phyloP scores from a whole-genome alignment of 2,888 invertebrate species.

The Achlya flavicornis region DNA sequence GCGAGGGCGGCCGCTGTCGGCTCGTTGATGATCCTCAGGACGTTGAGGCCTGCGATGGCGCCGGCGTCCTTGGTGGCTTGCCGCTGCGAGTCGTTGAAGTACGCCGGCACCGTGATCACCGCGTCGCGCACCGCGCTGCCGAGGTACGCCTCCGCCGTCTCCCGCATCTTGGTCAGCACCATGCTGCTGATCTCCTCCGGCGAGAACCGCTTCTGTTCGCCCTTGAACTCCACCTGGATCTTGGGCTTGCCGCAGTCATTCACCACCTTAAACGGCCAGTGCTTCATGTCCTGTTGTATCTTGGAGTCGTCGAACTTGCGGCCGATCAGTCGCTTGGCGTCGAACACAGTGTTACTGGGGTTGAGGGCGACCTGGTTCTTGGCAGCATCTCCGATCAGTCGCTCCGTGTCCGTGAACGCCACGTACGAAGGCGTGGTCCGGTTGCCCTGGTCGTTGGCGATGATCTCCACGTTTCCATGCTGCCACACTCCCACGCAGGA shows the following conservation, averaged over 20 bases:
- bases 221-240: slow-evolving; percentile 87
- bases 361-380: slow-evolving; percentile 89
- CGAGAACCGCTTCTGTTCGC: slow-evolving; percentile 85
- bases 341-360: slow-evolving; percentile 89
- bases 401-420: slow-evolving; percentile 88
- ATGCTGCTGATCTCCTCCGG: slow-evolving; percentile 90
- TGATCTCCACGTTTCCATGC: slow-evolving; percentile 90
- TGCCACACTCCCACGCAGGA: slow-evolving; percentile 81
- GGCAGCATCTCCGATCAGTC: slow-evolving; percentile 88
- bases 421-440: slow-evolving; percentile 90
- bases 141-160: slow-evolving; percentile 89
- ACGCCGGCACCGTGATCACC: slow-evolving; percentile 92
- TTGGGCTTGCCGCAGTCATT: slow-evolving; percentile 87
- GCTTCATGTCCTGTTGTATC: slow-evolving; percentile 91
- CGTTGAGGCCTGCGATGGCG: slow-evolving; percentile 92
- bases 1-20: slow-evolving; percentile 94
- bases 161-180: slow-evolving; percentile 93
- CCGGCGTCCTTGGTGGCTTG: slow-evolving; percentile 96
- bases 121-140: slow-evolving; percentile 87
- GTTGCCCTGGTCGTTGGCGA: slow-evolving; percentile 87
- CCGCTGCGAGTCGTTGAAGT: slow-evolving; percentile 89
- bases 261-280: slow-evolving; percentile 92
- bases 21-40: slow-evolving; percentile 94
- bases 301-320: slow-evolving; percentile 88
- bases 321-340: slow-evolving; percentile 92